Base-by-base conservation (phyloP, 2,888 invertebrate species). In the Trypoxylon attenuatum region DNA sequence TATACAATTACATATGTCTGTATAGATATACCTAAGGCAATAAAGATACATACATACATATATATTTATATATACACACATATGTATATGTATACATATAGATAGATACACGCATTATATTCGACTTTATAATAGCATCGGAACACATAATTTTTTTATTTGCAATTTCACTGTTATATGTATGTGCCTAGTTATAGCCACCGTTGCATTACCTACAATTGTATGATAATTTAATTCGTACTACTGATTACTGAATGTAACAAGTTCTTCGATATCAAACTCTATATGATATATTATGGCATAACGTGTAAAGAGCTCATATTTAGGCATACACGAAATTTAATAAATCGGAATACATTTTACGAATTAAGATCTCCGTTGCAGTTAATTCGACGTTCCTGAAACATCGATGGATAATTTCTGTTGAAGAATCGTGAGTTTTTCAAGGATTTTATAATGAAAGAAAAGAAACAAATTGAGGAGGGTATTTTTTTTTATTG, bases 301-400 rank as follows among this genome's bases (percentile, higher is more conserved):
- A 78, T 78, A 81, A 82, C 81, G 82, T 84, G 84, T 85, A 85
- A 86, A 86, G 84, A 85, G 84, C 85, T 85, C 83, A 82, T 84
- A 86, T 85, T 84, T 85, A 86, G 85, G 81, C 84, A 83, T 86
- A 86, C 82, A 82, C 83, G 80, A 85, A 85, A 84, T 86, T 86
- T 85, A 86, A 86, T 86, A 86, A 86, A 86, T 82, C 85, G 83
- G 78, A 84, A 84, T 85, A 85, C 84, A 84, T 84, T 86, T 86
- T 85, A 84, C 80, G 84, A 84, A 84, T 83, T 82, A 79, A 80
- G 51, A 61, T 29, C 52, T 51, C 52, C 39, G 18, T n/a, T n/a
- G n/a, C n/a, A n/a, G n/a, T n/a, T n/a, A n/a, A n/a, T n/a, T n/a
- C n/a, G n/a, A n/a, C n/a, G n/a, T n/a, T n/a, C n/a, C n/a, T n/a